Conservation (phyloP, 2,113 vertebrate species). For the Odontophorus gujanensis region DNA sequence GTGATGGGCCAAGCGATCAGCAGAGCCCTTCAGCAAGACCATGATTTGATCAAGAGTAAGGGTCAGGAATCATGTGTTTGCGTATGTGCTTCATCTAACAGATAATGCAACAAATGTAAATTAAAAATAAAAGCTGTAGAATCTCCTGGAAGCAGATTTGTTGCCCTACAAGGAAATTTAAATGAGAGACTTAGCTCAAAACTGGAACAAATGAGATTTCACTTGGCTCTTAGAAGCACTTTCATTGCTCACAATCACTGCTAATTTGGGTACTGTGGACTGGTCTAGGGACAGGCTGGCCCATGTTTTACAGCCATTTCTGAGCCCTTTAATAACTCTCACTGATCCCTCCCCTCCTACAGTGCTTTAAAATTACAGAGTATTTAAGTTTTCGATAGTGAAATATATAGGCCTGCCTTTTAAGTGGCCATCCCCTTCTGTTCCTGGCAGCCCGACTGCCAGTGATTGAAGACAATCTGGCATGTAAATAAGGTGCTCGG, state of each 20-base stretch:
- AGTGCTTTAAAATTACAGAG: background rate
- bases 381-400: background rate
- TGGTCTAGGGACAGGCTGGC: background rate
- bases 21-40: background rate
- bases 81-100: background rate
- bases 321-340: background rate
- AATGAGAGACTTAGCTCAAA: background rate
- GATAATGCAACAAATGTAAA: background rate
- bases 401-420: background rate
- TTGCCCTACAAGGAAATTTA: background rate
- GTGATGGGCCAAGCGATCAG: background rate
- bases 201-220: background rate
- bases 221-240: accelerated
- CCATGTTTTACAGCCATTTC: background rate
- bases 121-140: background rate
- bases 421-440: background rate
- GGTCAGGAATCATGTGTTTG: background rate
- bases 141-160: background rate
- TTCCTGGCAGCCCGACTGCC: background rate
- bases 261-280: background rate
- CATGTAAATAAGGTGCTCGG: conserved; percentile 18
- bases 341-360: background rate
- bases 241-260: background rate
- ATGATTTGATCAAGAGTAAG: background rate
- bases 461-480: background rate